phyloP scores from a whole-genome alignment of 2,888 invertebrate species.

The Macrosiphum euphorbiae region DNA sequence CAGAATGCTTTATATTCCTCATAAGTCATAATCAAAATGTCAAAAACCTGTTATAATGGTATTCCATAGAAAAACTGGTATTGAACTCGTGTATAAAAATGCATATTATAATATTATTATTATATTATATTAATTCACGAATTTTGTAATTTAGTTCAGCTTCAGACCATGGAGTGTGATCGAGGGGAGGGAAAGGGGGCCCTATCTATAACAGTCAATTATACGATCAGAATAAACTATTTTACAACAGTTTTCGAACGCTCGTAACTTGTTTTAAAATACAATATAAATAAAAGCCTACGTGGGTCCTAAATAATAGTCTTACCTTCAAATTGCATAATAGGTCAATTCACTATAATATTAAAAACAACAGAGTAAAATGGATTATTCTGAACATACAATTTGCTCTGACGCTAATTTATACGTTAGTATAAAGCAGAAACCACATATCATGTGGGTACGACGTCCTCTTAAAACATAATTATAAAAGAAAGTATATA shows the following conservation, averaged over 20 bases:
- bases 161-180: background rate
- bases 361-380: no score
- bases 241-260: background rate
- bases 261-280: background rate
- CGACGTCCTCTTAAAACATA: no score
- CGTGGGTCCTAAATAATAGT: no score
- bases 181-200: no score
- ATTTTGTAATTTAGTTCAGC: background rate
- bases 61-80: slow-evolving; percentile 15
- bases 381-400: no score
- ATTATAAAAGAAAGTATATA: no score
- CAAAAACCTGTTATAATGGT: slow-evolving; percentile 28
- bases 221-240: background rate
- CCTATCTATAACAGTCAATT: background rate
- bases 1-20: slow-evolving; percentile 29
- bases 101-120: background rate
- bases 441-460: no score
- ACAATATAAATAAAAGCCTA: background rate
- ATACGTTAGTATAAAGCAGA: no score
- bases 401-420: no score
- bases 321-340: no score
- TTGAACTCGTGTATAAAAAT: background rate
- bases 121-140: background rate
- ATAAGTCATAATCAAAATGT: slow-evolving; percentile 21
- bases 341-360: no score